A percentile compares a stretch with the other conserved stretches of the same genome.
Conservation (phyloP, 2,888 invertebrate species). For the Diloba caeruleocephala region DNA sequence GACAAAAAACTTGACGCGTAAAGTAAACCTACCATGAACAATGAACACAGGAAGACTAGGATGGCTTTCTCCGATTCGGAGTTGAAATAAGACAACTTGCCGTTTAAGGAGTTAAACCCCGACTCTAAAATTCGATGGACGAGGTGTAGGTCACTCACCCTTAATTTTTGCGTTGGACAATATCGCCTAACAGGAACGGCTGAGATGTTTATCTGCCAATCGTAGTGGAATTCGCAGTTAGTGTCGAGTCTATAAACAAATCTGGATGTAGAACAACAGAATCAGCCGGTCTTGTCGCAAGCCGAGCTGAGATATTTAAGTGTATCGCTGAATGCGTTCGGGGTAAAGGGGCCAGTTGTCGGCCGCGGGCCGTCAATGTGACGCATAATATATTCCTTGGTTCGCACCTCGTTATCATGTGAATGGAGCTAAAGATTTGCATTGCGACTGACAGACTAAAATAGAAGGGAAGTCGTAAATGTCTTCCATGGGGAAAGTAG, state of each 20-base stretch:
- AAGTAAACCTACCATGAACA: slow-evolving; percentile 56
- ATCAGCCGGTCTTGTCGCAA: slow-evolving; percentile 15
- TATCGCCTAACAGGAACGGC: slow-evolving; percentile 12
- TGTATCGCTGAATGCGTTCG: slow-evolving; percentile 13
- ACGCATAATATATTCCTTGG: slow-evolving; percentile 45
- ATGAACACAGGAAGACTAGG: slow-evolving; percentile 60
- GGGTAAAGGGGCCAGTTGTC: slow-evolving; percentile 54
- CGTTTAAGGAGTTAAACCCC: slow-evolving; percentile 40
- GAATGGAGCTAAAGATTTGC: slow-evolving; percentile 60
- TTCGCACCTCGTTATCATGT: slow-evolving; percentile 62
- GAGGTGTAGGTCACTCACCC: slow-evolving; percentile 40
- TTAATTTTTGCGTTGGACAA: slow-evolving; percentile 34
- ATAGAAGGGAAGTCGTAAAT: slow-evolving; percentile 63
- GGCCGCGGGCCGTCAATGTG: slow-evolving; percentile 30
- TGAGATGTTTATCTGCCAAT: slow-evolving; percentile 36
- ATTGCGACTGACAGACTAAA: slow-evolving; percentile 54
- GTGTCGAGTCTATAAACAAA: slow-evolving; percentile 39
- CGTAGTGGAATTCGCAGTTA: slow-evolving; percentile 25
- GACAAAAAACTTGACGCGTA: slow-evolving; percentile 61
- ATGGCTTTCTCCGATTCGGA: slow-evolving; percentile 45
- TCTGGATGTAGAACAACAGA: slow-evolving; percentile 45
- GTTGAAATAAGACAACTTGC: slow-evolving; percentile 42
- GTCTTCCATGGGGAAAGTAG: slow-evolving; percentile 60
- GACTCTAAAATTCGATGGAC: slow-evolving; percentile 36
- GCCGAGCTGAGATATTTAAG: slow-evolving; percentile 30